phyloP scores from a whole-genome alignment of 1,140 invertebrate species.

The Parapsyche elsis region DNA sequence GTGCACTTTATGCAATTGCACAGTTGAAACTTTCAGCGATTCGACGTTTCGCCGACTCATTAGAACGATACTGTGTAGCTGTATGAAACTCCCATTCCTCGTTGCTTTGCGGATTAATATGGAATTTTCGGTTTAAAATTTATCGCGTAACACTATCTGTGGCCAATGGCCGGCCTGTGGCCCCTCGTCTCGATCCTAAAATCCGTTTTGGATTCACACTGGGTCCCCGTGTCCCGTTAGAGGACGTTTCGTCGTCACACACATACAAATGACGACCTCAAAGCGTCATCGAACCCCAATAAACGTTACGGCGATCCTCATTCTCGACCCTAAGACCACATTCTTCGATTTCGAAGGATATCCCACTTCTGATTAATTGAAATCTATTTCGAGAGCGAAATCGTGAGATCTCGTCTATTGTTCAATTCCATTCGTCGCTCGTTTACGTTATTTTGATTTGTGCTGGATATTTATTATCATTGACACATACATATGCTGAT shows the following conservation, averaged over 20 bases:
- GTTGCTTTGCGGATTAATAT: background rate
- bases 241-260: background rate
- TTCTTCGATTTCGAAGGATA: too few relatives aligned
- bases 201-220: slow-evolving; percentile 11
- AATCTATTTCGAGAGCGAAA: too few relatives aligned
- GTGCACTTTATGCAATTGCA: too few relatives aligned
- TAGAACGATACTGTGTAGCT: background rate
- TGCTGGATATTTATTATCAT: too few relatives aligned
- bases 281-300: background rate
- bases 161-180: background rate
- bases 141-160: background rate
- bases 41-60: too few relatives aligned
- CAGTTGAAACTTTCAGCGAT: too few relatives aligned
- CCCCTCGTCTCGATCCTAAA: background rate
- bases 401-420: too few relatives aligned
- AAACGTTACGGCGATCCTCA: background rate
- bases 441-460: too few relatives aligned
- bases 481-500: too few relatives aligned
- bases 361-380: too few relatives aligned
- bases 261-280: slow-evolving; percentile 10
- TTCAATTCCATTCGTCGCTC: too few relatives aligned
- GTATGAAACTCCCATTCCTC: background rate
- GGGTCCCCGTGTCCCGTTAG: slow-evolving; percentile 7
- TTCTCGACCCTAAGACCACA: background rate
- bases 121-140: background rate